Evolutionary conservation across 1,140 invertebrate species (phyloP).

Genomic region (Drosophila subpulchrella): DNA sequence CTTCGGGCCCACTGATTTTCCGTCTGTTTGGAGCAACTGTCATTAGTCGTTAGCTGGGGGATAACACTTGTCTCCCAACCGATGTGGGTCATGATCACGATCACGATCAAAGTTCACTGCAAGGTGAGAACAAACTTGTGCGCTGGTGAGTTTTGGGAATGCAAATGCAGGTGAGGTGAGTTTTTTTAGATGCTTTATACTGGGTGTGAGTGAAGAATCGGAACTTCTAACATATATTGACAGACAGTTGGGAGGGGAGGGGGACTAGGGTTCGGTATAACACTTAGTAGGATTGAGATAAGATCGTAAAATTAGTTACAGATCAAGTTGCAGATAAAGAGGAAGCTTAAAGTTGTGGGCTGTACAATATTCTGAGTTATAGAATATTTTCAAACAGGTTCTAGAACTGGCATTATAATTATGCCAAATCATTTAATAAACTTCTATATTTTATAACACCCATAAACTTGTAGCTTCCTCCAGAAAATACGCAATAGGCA

Average conservation of each 20-base stretch:
- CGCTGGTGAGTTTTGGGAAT: conserved; percentile 12
- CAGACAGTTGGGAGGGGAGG: conserved; percentile 7
- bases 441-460: conserved; percentile 2
- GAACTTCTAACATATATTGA: conserved; percentile 17
- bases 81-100: conserved; percentile 45
- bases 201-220: conserved; percentile 11
- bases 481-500: conserved; percentile 38
- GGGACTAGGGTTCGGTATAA: conserved; percentile 21
- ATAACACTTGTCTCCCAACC: conserved; percentile 20
- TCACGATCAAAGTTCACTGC: conserved; percentile 20
- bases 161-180: conserved; percentile 32
- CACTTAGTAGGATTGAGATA: conserved; percentile 19
- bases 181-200: neutral
- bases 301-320: conserved; percentile 35
- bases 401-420: neutral
- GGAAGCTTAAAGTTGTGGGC: conserved; percentile 20
- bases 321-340: neutral
- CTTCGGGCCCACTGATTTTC: conserved; percentile 1
- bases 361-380: neutral
- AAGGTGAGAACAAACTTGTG: conserved; percentile 12
- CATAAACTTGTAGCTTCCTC: conserved; percentile 30
- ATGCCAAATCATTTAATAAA: conserved; percentile 4
- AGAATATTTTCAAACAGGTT: conserved; percentile 8
- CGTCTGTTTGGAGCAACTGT: conserved; percentile 2
- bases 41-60: conserved; percentile 16